Evolutionary conservation across 1,140 invertebrate genomes (phyloP).

Genomic region (Lerema accius): DNA sequence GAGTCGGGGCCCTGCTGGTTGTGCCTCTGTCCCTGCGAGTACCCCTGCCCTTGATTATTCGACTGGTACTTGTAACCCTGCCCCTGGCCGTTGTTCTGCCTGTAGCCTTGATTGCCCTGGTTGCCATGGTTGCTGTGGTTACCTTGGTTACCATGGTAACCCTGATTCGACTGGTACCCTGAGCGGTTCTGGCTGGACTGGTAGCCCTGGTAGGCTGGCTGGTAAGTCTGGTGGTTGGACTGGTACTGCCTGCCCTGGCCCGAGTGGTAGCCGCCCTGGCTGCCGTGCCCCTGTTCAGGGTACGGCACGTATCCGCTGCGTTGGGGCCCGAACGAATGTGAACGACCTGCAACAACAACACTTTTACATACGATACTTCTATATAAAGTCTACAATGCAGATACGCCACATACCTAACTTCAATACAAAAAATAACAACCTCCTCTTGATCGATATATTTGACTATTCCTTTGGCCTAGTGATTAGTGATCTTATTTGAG

Average conservation of each 20-base stretch:
- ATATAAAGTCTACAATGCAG: too few relatives aligned
- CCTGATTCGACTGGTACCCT: constrained; percentile 36
- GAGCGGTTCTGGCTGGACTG: constrained; percentile 34
- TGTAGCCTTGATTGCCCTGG: constrained; percentile 3
- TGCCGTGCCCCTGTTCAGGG: constrained; percentile 37
- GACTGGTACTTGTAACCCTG: constrained; percentile 33
- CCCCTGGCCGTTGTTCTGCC: not conserved
- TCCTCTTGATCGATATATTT: too few relatives aligned
- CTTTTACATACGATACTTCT: not conserved
- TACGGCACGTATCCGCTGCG: constrained; percentile 62
- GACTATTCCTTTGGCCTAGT: too few relatives aligned
- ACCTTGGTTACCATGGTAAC: constrained; percentile 39
- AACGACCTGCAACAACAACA: constrained; percentile 62
- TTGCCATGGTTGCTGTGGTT: constrained; percentile 33
- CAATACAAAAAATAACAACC: too few relatives aligned
- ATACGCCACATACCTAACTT: too few relatives aligned
- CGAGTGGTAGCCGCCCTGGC: constrained; percentile 35
- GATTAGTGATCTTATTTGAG: too few relatives aligned
- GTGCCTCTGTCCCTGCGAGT: not conserved
- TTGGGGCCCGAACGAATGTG: constrained; percentile 61
- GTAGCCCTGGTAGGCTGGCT: constrained; percentile 24
- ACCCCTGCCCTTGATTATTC: constrained; percentile 32
- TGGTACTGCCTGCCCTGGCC: constrained; percentile 12
- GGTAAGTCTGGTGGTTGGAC: constrained; percentile 4
- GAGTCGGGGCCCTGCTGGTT: constrained; percentile 20